Percentiles rank a stretch among this genome's conserved stretches.
Conservation (phyloP, 2,797 vertebrate species). For the Ficedula albicollis region DNA sequence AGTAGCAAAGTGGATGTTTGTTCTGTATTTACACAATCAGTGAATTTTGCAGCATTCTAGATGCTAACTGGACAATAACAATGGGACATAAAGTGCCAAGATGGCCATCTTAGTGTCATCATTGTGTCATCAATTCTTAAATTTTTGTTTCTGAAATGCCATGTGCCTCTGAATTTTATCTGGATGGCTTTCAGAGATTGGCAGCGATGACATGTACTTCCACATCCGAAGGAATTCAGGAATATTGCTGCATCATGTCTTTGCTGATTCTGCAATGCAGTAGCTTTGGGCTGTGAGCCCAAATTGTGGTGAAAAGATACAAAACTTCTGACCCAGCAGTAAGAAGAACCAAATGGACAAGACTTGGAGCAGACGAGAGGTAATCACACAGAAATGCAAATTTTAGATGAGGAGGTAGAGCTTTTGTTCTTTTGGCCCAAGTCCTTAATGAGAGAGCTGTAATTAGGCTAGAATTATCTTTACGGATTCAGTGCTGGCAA, state of each 20-base stretch:
- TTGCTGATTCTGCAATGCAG: slow-evolving; percentile 59
- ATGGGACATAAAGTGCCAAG: neutral
- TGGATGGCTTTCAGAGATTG: neutral
- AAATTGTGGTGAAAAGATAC: neutral
- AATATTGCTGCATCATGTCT: slow-evolving; percentile 30
- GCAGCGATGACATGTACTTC: neutral
- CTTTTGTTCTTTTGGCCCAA: neutral
- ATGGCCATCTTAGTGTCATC: neutral
- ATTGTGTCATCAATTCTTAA: neutral
- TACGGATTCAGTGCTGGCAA: neutral
- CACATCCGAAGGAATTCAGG: neutral
- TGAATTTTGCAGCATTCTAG: neutral
- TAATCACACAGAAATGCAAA: neutral
- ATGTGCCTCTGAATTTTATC: neutral
- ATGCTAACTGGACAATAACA: neutral
- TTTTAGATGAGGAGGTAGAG: neutral
- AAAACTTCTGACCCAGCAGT: neutral
- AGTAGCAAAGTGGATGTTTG: neutral
- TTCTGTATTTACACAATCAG: neutral
- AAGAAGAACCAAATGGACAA: neutral
- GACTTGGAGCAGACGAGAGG: neutral
- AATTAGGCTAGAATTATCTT: slow-evolving; percentile 1
- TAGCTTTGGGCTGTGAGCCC: slow-evolving; percentile 24
- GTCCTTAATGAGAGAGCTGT: neutral
- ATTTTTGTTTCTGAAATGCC: neutral